These are phyloP conservation scores for Hyperoplus immaculatus DNA, from an alignment of 2,797 vertebrate genomes.

Conservation along the genomic window DNA sequence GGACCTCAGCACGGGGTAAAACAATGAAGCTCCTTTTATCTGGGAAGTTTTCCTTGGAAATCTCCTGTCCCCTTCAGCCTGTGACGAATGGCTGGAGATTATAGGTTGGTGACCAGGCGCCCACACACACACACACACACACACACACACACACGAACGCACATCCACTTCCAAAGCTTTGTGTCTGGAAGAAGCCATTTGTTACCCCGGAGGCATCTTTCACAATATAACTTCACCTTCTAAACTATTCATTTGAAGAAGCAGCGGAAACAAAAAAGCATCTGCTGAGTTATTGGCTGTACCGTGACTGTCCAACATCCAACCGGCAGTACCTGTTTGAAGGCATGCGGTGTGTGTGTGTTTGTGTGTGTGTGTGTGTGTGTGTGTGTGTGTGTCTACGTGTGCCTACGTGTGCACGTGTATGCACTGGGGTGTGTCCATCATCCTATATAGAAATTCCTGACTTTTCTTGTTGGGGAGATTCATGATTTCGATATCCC, in stretches of 20 bases:
- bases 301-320: constrained; percentile 77
- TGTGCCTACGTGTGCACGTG: constrained; percentile 14
- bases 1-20: constrained; percentile 61
- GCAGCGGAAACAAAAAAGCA: constrained; percentile 76
- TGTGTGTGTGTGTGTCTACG: constrained; percentile 11
- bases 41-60: constrained; percentile 69
- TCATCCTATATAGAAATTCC: constrained; percentile 70
- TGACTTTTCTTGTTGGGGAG: constrained; percentile 77
- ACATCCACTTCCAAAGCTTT: constrained; percentile 72
- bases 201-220: constrained; percentile 77
- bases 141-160: constrained; percentile 67
- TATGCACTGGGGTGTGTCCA: constrained; percentile 50
- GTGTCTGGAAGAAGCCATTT: constrained; percentile 79
- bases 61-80: constrained; percentile 65
- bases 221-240: constrained; percentile 77
- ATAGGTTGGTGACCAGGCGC: constrained; percentile 76
- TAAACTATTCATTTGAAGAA: constrained; percentile 84
- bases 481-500: constrained; percentile 83
- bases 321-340: constrained; percentile 51
- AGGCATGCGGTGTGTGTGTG: constrained; percentile 24
- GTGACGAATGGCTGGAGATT: constrained; percentile 76
- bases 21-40: constrained; percentile 62
- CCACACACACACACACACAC: constrained; percentile 36
- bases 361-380: constrained; percentile 5
- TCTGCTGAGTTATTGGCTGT: constrained; percentile 79